Evolutionary conservation across 2,888 invertebrate genomes (phyloP), one percentile per base, ranked within the genome.

Genomic region (Papilio gigon): DNA sequence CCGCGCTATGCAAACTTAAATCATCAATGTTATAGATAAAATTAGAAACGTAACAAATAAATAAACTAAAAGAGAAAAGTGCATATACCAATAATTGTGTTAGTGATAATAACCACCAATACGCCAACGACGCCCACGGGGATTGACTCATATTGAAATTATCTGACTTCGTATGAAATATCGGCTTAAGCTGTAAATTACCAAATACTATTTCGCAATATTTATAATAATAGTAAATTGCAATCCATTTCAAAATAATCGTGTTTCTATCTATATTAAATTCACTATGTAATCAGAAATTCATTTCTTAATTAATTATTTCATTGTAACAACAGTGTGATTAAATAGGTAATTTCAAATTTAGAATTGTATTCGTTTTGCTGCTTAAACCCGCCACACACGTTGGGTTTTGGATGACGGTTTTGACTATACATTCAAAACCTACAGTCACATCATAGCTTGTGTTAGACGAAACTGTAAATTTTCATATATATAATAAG

Each of bases 261-360:
- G n/a, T n/a, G n/a, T n/a, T n/a, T n/a, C n/a, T n/a, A n/a, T n/a
- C n/a, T n/a, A n/a, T n/a, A n/a, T n/a, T n/a, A n/a, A n/a, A n/a
- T n/a, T n/a, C n/a, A n/a, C n/a, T n/a, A n/a, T n/a, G n/a, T n/a
- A n/a, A n/a, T n/a, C n/a, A n/a, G n/a, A n/a, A n/a, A n/a, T n/a
- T n/a, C n/a, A n/a, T n/a, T n/a, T n/a, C n/a, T n/a, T n/a, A 44
- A 44, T 22, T 44, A 22, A 20, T 44, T 44, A 44, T 44, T 44
- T 44, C 44, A 22, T 44, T 44, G 11, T 44, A 44, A 44, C 44
- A 22, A 42, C 2, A 12, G 25, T 50, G 30, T 53, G n/a, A n/a
- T 27, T 53, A 53, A 30, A 30, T 17, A 35, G 35, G 2, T 35
- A 59, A 22, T 59, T 59, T 35, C 58, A 59, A 35, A 35, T 9